Evolutionary conservation across 2,113 vertebrate species (phyloP).

Genomic region (Candoia aspera): DNA sequence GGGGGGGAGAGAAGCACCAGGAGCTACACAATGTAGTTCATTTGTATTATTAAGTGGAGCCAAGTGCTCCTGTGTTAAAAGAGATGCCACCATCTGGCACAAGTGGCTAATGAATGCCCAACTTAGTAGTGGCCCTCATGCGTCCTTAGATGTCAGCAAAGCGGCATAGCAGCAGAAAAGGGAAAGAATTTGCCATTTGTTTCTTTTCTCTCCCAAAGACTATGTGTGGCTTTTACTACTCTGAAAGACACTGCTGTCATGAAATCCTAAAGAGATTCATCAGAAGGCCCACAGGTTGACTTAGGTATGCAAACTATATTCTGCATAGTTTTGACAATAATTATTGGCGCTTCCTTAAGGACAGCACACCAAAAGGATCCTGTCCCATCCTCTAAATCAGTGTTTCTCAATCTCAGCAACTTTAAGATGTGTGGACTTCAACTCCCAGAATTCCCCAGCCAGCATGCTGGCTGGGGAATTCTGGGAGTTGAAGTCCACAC

Average conservation of each 20-base stretch:
- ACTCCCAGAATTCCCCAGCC: background rate
- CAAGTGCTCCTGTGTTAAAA: background rate
- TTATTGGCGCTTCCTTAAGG: background rate
- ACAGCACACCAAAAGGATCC: background rate
- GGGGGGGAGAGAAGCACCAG: too few relatives aligned
- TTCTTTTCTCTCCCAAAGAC: background rate
- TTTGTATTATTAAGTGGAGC: background rate
- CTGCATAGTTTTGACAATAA: background rate
- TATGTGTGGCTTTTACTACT: background rate
- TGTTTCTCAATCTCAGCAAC: background rate
- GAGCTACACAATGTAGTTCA: background rate
- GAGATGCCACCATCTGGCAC: background rate
- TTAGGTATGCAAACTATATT: fast-evolving
- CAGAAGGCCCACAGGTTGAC: background rate
- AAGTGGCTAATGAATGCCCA: conserved; percentile 24
- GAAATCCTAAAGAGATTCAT: background rate
- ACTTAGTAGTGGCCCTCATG: conserved; percentile 4
- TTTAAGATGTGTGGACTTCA: background rate
- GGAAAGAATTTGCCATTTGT: conserved; percentile 17
- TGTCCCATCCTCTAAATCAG: background rate
- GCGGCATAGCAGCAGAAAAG: conserved; percentile 52
- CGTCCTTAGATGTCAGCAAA: conserved; percentile 45
- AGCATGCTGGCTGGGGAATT: background rate
- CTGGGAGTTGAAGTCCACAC: background rate
- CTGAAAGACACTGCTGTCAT: background rate